Base-by-base conservation (phyloP, 2,888 invertebrate species). In the Poecilus cupreus region DNA sequence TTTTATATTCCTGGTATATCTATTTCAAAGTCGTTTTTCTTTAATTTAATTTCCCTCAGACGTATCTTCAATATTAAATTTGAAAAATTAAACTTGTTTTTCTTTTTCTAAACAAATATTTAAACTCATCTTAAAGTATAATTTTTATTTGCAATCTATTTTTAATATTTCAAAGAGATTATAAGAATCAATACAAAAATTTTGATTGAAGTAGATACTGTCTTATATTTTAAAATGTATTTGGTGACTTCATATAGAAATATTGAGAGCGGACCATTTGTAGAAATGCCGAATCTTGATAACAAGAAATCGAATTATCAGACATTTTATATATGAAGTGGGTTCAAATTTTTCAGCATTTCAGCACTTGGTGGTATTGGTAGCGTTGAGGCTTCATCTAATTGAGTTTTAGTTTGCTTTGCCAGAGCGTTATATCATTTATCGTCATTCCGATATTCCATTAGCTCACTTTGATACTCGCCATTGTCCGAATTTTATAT, bases 351-450 rank as follows among this genome's bases (percentile, higher is more conserved):
- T 77, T 77, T 75, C 72, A 72, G 72, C 37, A 37, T 64, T 32
- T 68, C 39, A 39, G 60, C 60, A 26, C 5, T 26, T 11, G 24
- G 4, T 8, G 6, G 22, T 24, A 8, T n/a, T 13, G n/a, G 24
- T 26, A 32, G 37, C 22, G n/a, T 24, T 22, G 72, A 22, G n/a
- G 43, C 32, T 22, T 18, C 16, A 1, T 60, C 13, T 77, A 77
- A 77, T 77, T 60, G 60, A 77, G 60, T 77, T 77, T 57, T 20
- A 77, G 24, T 39, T 54, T 77, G 57, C 60, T 37, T 18, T 37
- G 60, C 75, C 24, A 75, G 54, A 54, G 26, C 46, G 37, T 75
- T 75, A 32, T 54, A 75, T 75, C 49, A 49, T 72, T 43, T 43
- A 72, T 22, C 39, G 72, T 18, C 72, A 39, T 46, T 24, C 22